Percentiles rank a stretch among this genome's conserved stretches.
phyloP scores from a whole-genome alignment of 1,140 invertebrate genomes.

The Amphibalanus amphitrite region DNA sequence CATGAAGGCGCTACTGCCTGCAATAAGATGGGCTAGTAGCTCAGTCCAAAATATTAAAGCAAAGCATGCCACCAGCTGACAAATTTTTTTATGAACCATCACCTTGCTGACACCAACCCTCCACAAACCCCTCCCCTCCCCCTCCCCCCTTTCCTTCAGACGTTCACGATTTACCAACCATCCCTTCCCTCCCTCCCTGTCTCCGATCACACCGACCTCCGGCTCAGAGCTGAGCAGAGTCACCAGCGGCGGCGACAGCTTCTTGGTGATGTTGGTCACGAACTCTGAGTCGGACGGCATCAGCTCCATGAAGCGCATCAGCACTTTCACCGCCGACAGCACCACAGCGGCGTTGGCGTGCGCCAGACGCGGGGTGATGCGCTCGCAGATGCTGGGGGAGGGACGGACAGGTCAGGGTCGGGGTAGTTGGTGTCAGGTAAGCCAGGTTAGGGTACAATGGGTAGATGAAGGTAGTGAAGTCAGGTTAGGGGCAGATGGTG shows the following conservation, averaged over 20 bases:
- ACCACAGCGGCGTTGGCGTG: constrained; percentile 99
- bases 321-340: constrained; percentile 88
- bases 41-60: too few relatives aligned
- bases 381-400: constrained; percentile 69
- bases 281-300: constrained; percentile 83
- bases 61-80: too few relatives aligned
- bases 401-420: constrained; percentile 4
- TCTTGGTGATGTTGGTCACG: constrained; percentile 83
- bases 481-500: not conserved
- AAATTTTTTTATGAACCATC: too few relatives aligned
- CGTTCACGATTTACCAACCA: too few relatives aligned
- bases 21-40: too few relatives aligned
- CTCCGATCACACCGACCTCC: constrained; percentile 46
- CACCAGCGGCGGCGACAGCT: constrained; percentile 94
- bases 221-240: constrained; percentile 95
- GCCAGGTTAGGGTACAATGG: constrained; percentile 7
- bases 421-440: too few relatives aligned
- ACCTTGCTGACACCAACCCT: too few relatives aligned
- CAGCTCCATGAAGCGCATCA: constrained; percentile 98
- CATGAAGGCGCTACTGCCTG: too few relatives aligned
- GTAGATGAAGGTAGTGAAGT: not conserved
- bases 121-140: too few relatives aligned
- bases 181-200: too few relatives aligned
- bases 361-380: constrained; percentile 91
- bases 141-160: too few relatives aligned